Evolutionary conservation across 2,797 vertebrate genomes (phyloP).

Genomic region (Gymnopithys bicolor): DNA sequence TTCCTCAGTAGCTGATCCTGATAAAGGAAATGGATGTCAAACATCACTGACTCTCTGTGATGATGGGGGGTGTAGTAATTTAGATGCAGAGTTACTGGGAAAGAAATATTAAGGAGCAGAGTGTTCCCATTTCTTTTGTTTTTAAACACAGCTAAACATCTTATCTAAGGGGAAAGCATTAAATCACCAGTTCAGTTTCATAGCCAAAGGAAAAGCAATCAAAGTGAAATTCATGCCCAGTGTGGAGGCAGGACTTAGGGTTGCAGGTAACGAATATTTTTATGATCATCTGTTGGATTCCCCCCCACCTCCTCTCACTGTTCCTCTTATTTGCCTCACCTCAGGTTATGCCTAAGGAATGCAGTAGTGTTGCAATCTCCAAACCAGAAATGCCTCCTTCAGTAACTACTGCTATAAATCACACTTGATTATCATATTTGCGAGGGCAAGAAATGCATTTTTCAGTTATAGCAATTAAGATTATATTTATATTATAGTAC

Average conservation of each 20-base stretch:
- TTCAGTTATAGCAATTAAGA: constrained; percentile 29
- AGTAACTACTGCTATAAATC: constrained; percentile 50
- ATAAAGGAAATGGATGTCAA: not conserved
- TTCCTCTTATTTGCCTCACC: constrained; percentile 9
- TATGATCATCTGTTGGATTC: not conserved
- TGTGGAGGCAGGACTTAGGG: not conserved
- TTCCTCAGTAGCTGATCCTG: not conserved
- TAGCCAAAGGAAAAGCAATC: constrained; percentile 61
- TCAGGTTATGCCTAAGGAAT: constrained; percentile 20
- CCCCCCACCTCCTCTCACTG: rapidly evolving
- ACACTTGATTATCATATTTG: constrained; percentile 20
- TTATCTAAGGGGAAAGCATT: not conserved
- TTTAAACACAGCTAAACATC: not conserved
- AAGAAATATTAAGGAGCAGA: not conserved
- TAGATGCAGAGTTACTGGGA: not conserved
- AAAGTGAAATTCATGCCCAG: constrained; percentile 48
- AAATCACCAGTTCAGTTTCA: constrained; percentile 35
- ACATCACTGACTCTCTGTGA: not conserved
- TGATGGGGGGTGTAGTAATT: not conserved
- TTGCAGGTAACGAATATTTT: constrained; percentile 5
- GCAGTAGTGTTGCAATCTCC: not conserved
- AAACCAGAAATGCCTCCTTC: constrained; percentile 39
- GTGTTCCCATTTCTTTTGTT: not conserved
- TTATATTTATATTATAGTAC: constrained; percentile 2
- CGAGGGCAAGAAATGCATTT: constrained; percentile 11